Base-by-base conservation (phyloP, 1,140 invertebrate genomes). In the Chrysoperla carnea region DNA sequence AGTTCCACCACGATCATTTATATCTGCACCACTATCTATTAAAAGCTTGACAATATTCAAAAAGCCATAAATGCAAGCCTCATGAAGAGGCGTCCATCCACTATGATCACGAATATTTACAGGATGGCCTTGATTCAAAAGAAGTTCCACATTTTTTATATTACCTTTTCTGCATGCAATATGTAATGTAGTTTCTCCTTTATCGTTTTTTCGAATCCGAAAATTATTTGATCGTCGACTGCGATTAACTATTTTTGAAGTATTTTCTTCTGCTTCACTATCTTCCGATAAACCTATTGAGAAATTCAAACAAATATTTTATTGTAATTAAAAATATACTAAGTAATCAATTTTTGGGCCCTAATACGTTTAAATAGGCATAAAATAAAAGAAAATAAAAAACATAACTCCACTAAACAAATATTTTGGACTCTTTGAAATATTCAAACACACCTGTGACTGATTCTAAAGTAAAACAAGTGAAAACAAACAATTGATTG, bases 51-150 rank as follows among this genome's bases (percentile, higher is more conserved):
- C 88, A 15, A 95, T 73, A 13, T 89, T 84, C 0, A 75, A 54
- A 57, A 75, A 72, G 1, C 87, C 89, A 57, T 84, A 75, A 61
- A 92, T 93, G 41, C 80, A 78, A 0, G 90, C 92, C 63, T 97
- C 91, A 55, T 97, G 93, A 7, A 98, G 62, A 0, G 92, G 91
- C n/a, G 85, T 65, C 87, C 91, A 98, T 0, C 92, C 92, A 13
- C 76, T 79, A 59, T 88, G 72, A 59, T 96, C 93, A 17, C 84
- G 62, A 0, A 83, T 66, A 58, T 93, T 89, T 0, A 92, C 74
- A 1, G 81, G 75, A 59, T 94, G 89, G 13, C 84, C 85, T 62
- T 84, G 68, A 14, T 79, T 73, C 17, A 97, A 52, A 0, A 95
- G 64, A 35, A 75, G 72, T 42, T 78, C 67, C 0, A 84, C 88